Evolutionary conservation across 2,888 invertebrate genomes (phyloP), one percentile per base, ranked within the genome.

Genomic region (Platycheirus rosarum): DNA sequence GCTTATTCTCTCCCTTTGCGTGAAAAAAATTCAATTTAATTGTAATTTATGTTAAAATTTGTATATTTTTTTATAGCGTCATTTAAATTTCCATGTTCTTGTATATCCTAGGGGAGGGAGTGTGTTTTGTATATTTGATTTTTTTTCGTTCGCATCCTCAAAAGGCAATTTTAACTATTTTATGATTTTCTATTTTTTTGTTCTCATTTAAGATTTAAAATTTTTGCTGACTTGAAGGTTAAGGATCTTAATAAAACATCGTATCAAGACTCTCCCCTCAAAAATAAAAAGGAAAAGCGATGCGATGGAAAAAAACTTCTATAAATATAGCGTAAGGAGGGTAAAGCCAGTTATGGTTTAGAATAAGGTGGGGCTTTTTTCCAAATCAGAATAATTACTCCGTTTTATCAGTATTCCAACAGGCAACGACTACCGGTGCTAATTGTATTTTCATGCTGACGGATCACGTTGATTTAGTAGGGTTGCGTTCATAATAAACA

Each of bases 1-100:
- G 1, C 57, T 40, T 23, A 57, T 40, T 55, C 37, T 20, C 23
- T 57, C 13, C 29, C 8, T 23, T 57, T 1, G 23, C 18, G 23
- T 5, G 5, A 37, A 40, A 40, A 55, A 35, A 55, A 37, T 57
- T 57, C 57, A 40, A 57, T 57, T 57, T 57, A 57, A 57, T 57
- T 57, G 57, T 57, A 57, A 57, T 57, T 57, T 57, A 57, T 57
- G 57, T 57, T 35, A 26, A 40, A 40, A 40, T 18, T 57, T 57
- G 37, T 57, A 26, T 40, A 40, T 57, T 20, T 55, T 55, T 40
- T 57, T 57, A 57, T 57, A 23, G 57, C 23, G 23, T 40, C 40
- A 26, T 57, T 57, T 57, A 40, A 53, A 14, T 40, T 40, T 40
- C 32, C 40, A 14, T 40, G 23, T 40, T 40, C 40, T 48, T 11